Conservation (phyloP, 2,113 vertebrate species). For the Rissa tridactyla region DNA sequence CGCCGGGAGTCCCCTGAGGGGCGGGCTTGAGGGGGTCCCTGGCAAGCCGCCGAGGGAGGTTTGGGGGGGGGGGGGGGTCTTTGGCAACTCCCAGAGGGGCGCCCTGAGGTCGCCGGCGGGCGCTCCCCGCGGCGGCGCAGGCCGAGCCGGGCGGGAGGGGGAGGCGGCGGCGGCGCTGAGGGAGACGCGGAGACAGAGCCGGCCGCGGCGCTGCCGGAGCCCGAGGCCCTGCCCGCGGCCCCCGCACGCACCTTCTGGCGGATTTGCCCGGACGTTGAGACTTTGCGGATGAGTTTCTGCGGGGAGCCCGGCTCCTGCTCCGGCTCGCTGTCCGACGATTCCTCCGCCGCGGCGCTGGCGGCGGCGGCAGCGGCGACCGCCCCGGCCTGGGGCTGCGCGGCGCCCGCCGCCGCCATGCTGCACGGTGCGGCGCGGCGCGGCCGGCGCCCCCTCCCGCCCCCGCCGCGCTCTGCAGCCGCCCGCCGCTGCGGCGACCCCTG, state of each 20-base stretch:
- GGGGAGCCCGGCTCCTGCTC: conserved; percentile 90
- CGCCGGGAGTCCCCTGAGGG: neutral
- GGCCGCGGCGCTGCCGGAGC: neutral
- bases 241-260: conserved; percentile 88
- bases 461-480: neutral
- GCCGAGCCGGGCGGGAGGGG: neutral
- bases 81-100: neutral
- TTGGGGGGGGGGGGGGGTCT: neutral
- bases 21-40: neutral
- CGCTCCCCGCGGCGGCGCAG: neutral
- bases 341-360: conserved; percentile 80
- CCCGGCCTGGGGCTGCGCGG: conserved; percentile 60
- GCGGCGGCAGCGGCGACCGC: conserved; percentile 60
- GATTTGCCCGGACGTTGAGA: conserved; percentile 95
- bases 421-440: neutral
- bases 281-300: conserved; percentile 94
- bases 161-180: neutral
- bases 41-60: neutral
- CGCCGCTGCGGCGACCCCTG: neutral
- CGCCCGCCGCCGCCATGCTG: conserved; percentile 53
- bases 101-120: neutral
- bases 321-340: conserved; percentile 94
- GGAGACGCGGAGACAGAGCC: neutral
- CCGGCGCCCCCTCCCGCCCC: neutral
- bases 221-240: conserved; percentile 64